These are phyloP conservation scores for Salvelinus fontinalis DNA, from an alignment of 2,113 vertebrate genomes.

Conservation along the genomic window DNA sequence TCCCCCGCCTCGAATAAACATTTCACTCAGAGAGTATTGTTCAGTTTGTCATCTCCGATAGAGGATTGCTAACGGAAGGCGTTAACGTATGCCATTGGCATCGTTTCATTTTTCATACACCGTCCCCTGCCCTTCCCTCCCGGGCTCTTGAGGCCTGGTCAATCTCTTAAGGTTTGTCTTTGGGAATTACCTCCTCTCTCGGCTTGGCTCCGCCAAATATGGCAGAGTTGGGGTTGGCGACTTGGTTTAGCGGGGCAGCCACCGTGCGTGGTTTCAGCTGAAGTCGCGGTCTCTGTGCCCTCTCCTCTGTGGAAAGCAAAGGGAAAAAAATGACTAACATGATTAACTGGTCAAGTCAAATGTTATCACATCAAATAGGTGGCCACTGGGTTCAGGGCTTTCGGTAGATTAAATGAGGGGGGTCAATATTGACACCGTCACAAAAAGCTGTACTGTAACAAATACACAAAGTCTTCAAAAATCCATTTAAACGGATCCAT, in stretches of 20 bases:
- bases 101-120: conserved; percentile 46
- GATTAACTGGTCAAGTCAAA: neutral
- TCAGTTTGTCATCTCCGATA: conserved; percentile 71
- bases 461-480: too few species aligned
- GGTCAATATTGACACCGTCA: too few species aligned
- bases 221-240: conserved; percentile 97
- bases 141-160: conserved; percentile 16
- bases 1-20: conserved; percentile 62
- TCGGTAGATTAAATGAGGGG: too few species aligned
- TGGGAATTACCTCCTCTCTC: conserved; percentile 91
- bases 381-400: too few species aligned
- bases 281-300: conserved; percentile 92
- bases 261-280: conserved; percentile 98
- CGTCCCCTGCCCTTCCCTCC: conserved; percentile 54
- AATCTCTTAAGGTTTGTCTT: conserved; percentile 84
- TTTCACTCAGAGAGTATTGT: conserved; percentile 56
- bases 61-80: conserved; percentile 77
- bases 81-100: conserved; percentile 68
- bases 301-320: conserved; percentile 81
- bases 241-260: conserved; percentile 94
- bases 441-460: too few species aligned
- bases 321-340: neutral
- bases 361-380: too few species aligned
- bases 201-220: conserved; percentile 98
- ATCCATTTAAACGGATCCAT: too few species aligned